A percentile compares a stretch with the other conserved stretches of the same genome.
Conservation (phyloP, 2,113 vertebrate species). For the Chloroceryle aenea region DNA sequence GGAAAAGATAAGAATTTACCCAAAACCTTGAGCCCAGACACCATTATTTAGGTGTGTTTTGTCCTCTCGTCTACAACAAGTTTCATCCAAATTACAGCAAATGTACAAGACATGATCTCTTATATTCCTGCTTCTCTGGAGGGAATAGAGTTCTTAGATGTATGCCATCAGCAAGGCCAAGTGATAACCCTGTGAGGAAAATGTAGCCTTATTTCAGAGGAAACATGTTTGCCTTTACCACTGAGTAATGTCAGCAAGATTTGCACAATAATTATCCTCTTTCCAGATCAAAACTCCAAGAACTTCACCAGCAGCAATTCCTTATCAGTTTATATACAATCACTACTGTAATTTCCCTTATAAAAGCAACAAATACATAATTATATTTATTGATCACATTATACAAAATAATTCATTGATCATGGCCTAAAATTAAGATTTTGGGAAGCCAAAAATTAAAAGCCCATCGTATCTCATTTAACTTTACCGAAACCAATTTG, state of each 20-base stretch:
- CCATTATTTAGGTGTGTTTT: background rate
- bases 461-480: background rate
- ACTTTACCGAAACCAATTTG: conserved; percentile 36
- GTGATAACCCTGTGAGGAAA: background rate
- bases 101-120: rapidly evolving
- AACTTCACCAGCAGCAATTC: background rate
- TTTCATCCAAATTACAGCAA: background rate
- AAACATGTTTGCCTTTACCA: background rate
- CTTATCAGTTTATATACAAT: background rate
- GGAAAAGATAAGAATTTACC: background rate
- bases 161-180: background rate
- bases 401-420: conserved; percentile 28
- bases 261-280: background rate
- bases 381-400: conserved; percentile 39
- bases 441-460: background rate
- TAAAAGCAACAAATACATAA: conserved; percentile 35
- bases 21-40: background rate
- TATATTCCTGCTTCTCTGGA: background rate
- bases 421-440: conserved; percentile 19
- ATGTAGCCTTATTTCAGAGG: background rate
- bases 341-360: background rate
- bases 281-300: conserved; percentile 8
- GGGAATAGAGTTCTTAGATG: background rate
- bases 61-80: background rate
- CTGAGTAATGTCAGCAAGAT: background rate